Evolutionary conservation across 2,797 vertebrate species (phyloP).

Genomic region (Sebastes hubbsi): DNA sequence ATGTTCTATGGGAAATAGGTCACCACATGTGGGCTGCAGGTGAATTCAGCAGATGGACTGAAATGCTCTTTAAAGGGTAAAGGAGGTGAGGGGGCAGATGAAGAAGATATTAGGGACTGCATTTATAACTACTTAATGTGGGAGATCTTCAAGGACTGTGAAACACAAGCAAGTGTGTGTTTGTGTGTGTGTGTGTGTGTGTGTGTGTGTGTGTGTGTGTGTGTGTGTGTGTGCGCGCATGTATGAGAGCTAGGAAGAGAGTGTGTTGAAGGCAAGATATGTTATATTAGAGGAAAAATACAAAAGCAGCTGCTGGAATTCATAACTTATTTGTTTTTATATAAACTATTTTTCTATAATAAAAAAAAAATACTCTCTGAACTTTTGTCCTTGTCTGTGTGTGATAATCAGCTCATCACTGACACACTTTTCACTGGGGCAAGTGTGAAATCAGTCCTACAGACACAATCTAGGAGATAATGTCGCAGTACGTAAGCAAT

Average conservation of each 20-base stretch:
- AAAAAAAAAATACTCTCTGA: conserved; percentile 55
- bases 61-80: background rate
- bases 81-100: conserved; percentile 12
- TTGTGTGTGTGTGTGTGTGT: background rate
- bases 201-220: background rate
- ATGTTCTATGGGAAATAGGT: conserved; percentile 93
- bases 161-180: background rate
- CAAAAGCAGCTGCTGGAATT: conserved; percentile 70
- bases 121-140: conserved; percentile 19
- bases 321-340: conserved; percentile 93
- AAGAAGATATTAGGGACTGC: conserved; percentile 5
- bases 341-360: conserved; percentile 94
- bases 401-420: conserved; percentile 14
- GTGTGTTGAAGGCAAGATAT: conserved; percentile 4
- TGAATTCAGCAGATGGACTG: conserved; percentile 22
- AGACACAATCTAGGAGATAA: conserved; percentile 22
- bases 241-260: background rate
- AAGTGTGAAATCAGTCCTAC: conserved; percentile 4
- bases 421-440: conserved; percentile 26
- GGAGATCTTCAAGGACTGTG: conserved; percentile 39
- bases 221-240: background rate
- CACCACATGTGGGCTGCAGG: background rate
- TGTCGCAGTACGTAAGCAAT: background rate
- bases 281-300: conserved; percentile 56
- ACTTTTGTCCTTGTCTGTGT: conserved; percentile 22